Evolutionary conservation across 2,888 invertebrate genomes (phyloP).

Genomic region (Drosophila subsilvestris): DNA sequence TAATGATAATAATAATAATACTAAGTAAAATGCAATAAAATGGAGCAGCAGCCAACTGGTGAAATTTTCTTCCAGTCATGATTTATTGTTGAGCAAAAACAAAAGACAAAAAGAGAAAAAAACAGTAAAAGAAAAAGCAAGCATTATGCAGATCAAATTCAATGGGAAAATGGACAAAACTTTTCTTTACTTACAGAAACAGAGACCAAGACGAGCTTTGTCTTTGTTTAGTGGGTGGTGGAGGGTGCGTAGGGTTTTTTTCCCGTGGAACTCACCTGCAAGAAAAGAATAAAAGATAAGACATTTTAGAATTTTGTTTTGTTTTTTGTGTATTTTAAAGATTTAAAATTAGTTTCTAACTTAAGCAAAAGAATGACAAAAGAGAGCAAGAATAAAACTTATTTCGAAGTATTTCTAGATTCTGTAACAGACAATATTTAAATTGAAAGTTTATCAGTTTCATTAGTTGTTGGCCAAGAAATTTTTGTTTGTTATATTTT

Average conservation of each 20-base stretch:
- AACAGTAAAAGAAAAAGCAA: conserved; percentile 40
- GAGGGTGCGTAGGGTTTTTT: conserved; percentile 4
- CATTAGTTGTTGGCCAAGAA: too few relatives aligned
- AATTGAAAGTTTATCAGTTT: not conserved
- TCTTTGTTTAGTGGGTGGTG: conserved; percentile 5
- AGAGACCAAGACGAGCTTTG: conserved; percentile 3
- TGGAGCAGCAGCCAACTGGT: conserved; percentile 75
- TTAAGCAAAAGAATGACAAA: not conserved
- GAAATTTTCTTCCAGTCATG: conserved; percentile 70
- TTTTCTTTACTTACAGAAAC: conserved; percentile 54
- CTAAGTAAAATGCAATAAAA: conserved; percentile 80
- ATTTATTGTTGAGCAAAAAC: conserved; percentile 70
- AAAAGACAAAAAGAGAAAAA: conserved; percentile 17
- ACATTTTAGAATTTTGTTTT: not conserved
- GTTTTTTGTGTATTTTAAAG: not conserved
- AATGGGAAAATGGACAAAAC: conserved; percentile 45
- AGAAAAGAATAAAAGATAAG: conserved; percentile 13
- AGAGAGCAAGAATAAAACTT: not conserved
- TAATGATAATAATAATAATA: conserved; percentile 60
- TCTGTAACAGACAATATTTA: too few relatives aligned
- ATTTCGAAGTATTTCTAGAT: not conserved
- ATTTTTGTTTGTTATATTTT: not conserved
- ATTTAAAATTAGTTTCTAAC: not conserved
- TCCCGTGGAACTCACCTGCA: conserved; percentile 37
- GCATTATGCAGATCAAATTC: conserved; percentile 68